phyloP scores from a whole-genome alignment of 35 echinoderm and acorn worm genomes.

The Chiridota heheva region DNA sequence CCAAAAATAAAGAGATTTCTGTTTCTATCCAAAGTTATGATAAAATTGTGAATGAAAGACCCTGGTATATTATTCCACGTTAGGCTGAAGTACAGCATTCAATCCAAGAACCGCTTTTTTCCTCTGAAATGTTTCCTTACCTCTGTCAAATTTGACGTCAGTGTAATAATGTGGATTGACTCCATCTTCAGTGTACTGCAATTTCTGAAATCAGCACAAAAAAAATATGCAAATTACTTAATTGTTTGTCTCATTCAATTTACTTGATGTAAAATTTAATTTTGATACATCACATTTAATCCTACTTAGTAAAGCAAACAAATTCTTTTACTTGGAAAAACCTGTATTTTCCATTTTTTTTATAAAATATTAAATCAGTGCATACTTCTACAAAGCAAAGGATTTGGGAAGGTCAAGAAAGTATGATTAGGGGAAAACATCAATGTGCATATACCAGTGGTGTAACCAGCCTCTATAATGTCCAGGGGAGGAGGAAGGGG shows the following conservation, averaged over 20 bases:
- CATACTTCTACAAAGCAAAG: background rate
- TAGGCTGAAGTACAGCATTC: conserved; percentile 5
- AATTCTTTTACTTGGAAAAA: background rate
- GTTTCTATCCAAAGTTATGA: conserved; percentile 31
- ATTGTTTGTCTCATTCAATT: background rate
- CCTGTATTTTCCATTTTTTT: background rate
- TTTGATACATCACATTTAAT: background rate
- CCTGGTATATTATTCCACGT: background rate
- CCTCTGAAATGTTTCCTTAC: conserved; percentile 32
- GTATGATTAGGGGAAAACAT: too few species aligned
- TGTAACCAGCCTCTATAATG: too few species aligned
- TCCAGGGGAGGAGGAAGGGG: too few species aligned
- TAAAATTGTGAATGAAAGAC: conserved; percentile 25
- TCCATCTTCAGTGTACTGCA: conserved; percentile 29
- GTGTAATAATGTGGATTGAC: conserved; percentile 14
- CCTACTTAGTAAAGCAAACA: background rate
- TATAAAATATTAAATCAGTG: background rate
- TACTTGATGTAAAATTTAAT: background rate
- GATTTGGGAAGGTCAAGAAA: too few species aligned
- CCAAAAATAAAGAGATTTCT: conserved; percentile 5
- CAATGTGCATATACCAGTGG: too few species aligned
- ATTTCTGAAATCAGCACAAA: conserved; percentile 28
- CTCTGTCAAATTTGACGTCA: background rate
- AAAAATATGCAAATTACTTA: background rate
- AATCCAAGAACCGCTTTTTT: conserved; percentile 41